phyloP scores from a whole-genome alignment of 2,113 vertebrate species.

The Pedetes capensis region DNA sequence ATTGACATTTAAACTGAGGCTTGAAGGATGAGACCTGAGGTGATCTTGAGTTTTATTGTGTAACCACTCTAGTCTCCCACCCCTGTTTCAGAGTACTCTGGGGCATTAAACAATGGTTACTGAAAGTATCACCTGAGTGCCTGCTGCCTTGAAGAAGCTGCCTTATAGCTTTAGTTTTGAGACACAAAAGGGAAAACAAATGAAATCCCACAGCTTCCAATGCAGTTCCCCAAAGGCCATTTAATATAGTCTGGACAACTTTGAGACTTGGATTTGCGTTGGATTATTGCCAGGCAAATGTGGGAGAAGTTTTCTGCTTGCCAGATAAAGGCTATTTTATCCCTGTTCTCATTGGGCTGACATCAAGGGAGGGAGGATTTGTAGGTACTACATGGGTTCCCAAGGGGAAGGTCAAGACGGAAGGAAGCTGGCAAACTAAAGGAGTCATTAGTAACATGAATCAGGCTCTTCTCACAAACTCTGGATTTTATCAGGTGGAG shows the following conservation, averaged over 20 bases:
- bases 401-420: constrained; percentile 4
- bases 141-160: not conserved
- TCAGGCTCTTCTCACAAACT: not conserved
- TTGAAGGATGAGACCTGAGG: not conserved
- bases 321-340: constrained; percentile 49
- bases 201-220: not conserved
- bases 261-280: constrained; percentile 35
- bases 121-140: not conserved
- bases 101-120: not conserved
- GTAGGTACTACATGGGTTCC: not conserved
- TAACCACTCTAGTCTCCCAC: not conserved
- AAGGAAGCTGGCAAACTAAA: constrained; percentile 7
- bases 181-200: constrained; percentile 18
- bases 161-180: not conserved
- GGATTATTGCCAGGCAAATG: constrained; percentile 56
- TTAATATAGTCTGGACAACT: constrained; percentile 11
- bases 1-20: constrained; percentile 30
- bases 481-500: constrained; percentile 46
- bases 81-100: not conserved
- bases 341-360: constrained; percentile 30
- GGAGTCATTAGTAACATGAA: not conserved
- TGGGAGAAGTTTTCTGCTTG: constrained; percentile 41
- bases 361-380: constrained; percentile 45
- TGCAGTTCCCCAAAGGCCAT: not conserved
- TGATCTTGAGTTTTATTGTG: constrained; percentile 17